Evolutionary conservation across 2,888 invertebrate genomes (phyloP).

Genomic region (Amblyjoppa fuscipennis): DNA sequence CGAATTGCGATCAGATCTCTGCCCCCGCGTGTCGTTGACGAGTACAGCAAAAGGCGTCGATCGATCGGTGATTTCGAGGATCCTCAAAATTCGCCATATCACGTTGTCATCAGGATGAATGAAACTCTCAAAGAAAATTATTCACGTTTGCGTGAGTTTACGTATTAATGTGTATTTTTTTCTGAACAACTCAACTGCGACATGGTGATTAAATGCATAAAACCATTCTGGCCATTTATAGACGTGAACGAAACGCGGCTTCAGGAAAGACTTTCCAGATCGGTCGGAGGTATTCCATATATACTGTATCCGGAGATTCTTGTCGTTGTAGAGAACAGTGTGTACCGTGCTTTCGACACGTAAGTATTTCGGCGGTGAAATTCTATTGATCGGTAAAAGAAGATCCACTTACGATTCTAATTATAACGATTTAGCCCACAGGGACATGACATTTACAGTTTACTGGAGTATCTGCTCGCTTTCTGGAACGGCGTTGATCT

Average conservation of each 20-base stretch:
- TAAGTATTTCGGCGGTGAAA: constrained; percentile 1
- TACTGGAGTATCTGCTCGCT: not conserved
- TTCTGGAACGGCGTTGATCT: constrained; percentile 54
- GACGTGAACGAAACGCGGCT: constrained; percentile 8
- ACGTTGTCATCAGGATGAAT: constrained; percentile 45
- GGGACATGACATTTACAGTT: not conserved
- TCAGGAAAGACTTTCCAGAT: not conserved
- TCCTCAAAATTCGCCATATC: constrained; percentile 37
- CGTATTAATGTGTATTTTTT: not conserved
- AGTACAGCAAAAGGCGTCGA: constrained; percentile 36
- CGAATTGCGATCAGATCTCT: constrained; percentile 51
- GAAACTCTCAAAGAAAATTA: not conserved
- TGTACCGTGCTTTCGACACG: constrained; percentile 6
- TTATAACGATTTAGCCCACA: constrained; percentile 8
- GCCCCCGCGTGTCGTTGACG: constrained; percentile 35
- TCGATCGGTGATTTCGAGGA: constrained; percentile 14
- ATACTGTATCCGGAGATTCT: constrained; percentile 65
- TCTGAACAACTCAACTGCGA: not conserved
- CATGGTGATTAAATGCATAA: not conserved
- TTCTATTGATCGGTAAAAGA: not conserved
- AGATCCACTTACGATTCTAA: not conserved
- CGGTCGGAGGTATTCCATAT: not conserved
- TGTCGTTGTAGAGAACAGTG: constrained; percentile 52
- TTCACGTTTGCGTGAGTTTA: constrained; percentile 13
- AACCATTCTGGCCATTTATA: not conserved